Conservation (phyloP, 2,113 vertebrate species). For the Herpetotheres cachinnans region DNA sequence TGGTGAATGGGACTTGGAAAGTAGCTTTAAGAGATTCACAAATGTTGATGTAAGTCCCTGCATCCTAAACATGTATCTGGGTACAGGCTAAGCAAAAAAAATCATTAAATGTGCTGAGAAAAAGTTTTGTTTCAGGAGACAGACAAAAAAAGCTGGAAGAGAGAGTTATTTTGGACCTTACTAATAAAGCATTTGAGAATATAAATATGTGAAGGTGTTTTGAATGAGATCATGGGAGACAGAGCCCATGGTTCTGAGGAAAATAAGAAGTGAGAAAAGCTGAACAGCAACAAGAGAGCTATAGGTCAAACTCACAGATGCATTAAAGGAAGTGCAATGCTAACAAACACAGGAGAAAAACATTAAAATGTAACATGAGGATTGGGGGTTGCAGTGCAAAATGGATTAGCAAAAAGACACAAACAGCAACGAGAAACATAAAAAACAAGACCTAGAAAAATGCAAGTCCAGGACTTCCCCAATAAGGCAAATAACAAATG, state of each 20-base stretch:
- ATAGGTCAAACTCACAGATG: not conserved
- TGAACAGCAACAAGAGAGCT: not conserved
- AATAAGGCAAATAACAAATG: not conserved
- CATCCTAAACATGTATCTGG: not conserved
- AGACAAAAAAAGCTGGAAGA: not conserved
- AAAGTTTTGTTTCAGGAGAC: not conserved
- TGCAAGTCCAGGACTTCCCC: not conserved
- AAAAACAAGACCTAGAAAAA: not conserved
- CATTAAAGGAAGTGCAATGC: not conserved
- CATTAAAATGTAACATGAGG: not conserved
- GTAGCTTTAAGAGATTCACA: not conserved
- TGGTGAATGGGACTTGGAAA: not conserved
- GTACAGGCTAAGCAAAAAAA: not conserved
- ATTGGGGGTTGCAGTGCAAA: not conserved
- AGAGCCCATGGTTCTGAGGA: not conserved
- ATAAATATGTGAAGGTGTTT: not conserved
- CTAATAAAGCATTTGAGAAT: not conserved
- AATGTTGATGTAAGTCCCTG: not conserved
- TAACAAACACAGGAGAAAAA: not conserved
- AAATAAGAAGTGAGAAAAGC: slow-evolving; percentile 15
- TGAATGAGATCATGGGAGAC: not conserved
- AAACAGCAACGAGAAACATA: not conserved
- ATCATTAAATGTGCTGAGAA: not conserved
- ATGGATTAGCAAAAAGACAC: not conserved
- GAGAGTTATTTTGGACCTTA: not conserved